Conservation (phyloP, 2,888 invertebrate species). For the Hesperia comma region DNA sequence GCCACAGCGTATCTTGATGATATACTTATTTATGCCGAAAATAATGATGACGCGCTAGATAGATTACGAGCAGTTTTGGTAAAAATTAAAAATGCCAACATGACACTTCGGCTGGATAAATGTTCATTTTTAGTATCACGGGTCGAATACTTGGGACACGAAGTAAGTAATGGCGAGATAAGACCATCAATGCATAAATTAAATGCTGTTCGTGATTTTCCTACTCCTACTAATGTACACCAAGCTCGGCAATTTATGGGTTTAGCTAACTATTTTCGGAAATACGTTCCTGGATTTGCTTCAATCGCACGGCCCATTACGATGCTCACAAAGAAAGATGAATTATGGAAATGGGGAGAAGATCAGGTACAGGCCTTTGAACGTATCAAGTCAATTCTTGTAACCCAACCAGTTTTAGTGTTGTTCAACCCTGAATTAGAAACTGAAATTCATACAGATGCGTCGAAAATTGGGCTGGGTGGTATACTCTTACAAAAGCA, state of each 20-base stretch:
- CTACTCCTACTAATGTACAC: no score
- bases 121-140: no score
- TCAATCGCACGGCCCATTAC: no score
- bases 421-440: conserved; percentile 42
- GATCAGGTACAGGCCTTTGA: conserved; percentile 23
- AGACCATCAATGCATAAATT: no score
- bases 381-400: neutral
- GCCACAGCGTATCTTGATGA: conserved; percentile 37
- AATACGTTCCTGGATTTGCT: no score
- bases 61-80: conserved; percentile 18
- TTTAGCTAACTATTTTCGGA: no score
- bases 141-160: no score
- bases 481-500: conserved; percentile 49
- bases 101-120: conserved; percentile 39
- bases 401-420: conserved; percentile 37
- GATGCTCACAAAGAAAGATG: no score
- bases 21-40: conserved; percentile 30
- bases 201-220: no score
- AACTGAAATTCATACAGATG: conserved; percentile 54
- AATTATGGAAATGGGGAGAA: conserved; percentile 42
- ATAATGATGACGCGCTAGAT: conserved; percentile 22
- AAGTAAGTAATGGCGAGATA: no score
- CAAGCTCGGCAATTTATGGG: no score
- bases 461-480: conserved; percentile 49
- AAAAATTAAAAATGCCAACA: conserved; percentile 26